Conservation (phyloP, 2,113 vertebrate species). For the Silurus asotus region DNA sequence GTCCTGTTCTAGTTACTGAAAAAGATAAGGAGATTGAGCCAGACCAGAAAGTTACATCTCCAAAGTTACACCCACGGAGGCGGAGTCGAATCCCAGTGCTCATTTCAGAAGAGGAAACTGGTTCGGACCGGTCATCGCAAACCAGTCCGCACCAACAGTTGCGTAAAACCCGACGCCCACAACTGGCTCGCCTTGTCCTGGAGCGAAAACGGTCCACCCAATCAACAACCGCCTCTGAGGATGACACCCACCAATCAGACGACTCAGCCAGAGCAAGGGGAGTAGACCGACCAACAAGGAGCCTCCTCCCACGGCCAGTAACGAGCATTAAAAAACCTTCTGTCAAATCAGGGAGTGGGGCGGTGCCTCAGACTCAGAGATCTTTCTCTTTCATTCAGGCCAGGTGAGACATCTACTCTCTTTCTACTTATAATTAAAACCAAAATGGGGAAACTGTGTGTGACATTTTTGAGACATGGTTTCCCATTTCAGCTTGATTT, state of each 20-base stretch:
- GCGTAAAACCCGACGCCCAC: constrained; percentile 66
- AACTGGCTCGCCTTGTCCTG: constrained; percentile 81
- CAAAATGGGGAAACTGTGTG: too few relatives aligned
- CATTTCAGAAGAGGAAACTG: constrained; percentile 83
- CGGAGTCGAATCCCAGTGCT: constrained; percentile 83
- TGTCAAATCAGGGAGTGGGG: background rate
- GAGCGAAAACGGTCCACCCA: constrained; percentile 80
- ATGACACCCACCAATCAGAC: constrained; percentile 79
- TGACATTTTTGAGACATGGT: too few relatives aligned
- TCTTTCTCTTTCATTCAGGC: constrained; percentile 64
- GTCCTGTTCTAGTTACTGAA: background rate
- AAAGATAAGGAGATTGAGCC: constrained; percentile 30
- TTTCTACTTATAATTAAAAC: background rate
- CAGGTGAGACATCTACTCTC: constrained; percentile 70
- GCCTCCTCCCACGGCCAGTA: constrained; percentile 82
- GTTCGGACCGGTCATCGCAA: constrained; percentile 79
- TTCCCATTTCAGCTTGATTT: too few relatives aligned
- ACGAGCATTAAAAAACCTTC: constrained; percentile 61
- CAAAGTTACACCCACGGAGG: constrained; percentile 55
- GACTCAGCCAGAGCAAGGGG: constrained; percentile 62
- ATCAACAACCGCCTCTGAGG: constrained; percentile 81
- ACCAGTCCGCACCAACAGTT: constrained; percentile 66
- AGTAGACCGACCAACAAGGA: constrained; percentile 66
- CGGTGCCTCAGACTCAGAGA: constrained; percentile 38
- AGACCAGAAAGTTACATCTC: constrained; percentile 48